These are phyloP conservation scores for Isotomurus palustris DNA, from an alignment of 2,888 invertebrate species.

Conservation along the genomic window DNA sequence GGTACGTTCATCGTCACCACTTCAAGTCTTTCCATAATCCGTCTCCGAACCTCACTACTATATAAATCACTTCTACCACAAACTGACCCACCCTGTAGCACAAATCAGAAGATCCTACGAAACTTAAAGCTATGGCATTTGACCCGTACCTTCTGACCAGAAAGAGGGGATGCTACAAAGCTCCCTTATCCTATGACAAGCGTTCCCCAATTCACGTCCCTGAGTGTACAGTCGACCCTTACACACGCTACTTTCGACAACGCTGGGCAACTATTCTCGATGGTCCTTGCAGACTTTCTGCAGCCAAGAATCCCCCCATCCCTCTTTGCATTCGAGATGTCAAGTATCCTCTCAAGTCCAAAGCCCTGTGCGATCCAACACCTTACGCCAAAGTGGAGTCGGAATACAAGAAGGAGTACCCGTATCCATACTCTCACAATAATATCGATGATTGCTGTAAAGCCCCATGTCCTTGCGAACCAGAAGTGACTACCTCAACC, in stretches of 20 bases:
- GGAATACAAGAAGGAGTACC: conserved; percentile 12
- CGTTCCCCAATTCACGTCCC: conserved; percentile 16
- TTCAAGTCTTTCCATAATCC: no score
- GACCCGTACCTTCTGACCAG: conserved; percentile 34
- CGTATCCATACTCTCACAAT: conserved; percentile 23
- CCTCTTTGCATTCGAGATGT: not conserved
- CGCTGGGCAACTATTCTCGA: conserved; percentile 31
- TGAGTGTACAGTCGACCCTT: conserved; percentile 25
- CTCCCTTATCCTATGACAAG: conserved; percentile 8
- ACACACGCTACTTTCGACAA: conserved; percentile 23
- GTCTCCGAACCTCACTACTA: no score
- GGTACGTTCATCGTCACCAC: no score
- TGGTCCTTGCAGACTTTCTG: conserved; percentile 24
- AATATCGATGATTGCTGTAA: conserved; percentile 40
- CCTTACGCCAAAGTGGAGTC: conserved; percentile 11
- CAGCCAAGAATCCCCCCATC: not conserved
- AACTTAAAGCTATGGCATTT: conserved; percentile 29
- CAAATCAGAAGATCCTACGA: no score
- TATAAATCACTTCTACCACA: no score
- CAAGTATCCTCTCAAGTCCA: not conserved
- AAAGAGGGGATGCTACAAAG: conserved; percentile 25
- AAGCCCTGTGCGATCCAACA: conserved; percentile 15
- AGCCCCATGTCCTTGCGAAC: conserved; percentile 34
- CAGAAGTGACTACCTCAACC: no score
- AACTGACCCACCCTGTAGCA: no score